A percentile compares a stretch with the other conserved stretches of the same genome.
These are phyloP conservation scores for Lamellibrachia columna DNA, from an alignment of 2,888 invertebrate genomes.

Conservation along the genomic window DNA sequence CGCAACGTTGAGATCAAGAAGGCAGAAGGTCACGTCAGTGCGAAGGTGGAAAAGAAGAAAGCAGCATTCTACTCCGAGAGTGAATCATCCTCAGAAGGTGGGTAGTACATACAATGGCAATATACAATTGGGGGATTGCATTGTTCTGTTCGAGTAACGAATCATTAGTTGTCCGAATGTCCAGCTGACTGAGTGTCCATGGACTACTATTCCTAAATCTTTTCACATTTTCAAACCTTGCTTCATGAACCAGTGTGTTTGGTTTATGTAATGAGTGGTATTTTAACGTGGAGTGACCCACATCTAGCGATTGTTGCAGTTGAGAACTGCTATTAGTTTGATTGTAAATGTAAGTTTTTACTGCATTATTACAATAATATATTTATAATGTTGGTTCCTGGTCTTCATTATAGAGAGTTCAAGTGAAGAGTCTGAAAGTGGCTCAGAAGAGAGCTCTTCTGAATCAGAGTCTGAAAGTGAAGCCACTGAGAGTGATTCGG, in stretches of 20 bases:
- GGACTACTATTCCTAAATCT: too few relatives aligned
- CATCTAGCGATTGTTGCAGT: background rate
- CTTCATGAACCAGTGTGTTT: background rate
- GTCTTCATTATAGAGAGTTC: background rate
- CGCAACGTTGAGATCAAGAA: conserved; percentile 66
- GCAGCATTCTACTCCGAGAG: conserved; percentile 75
- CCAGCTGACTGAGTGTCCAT: too few relatives aligned
- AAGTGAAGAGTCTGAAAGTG: conserved; percentile 28
- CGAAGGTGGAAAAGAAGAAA: conserved; percentile 64
- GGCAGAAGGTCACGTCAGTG: conserved; percentile 22
- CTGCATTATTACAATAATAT: background rate
- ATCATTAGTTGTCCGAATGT: too few relatives aligned
- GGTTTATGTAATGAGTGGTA: background rate
- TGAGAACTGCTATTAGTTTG: background rate
- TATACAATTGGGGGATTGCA: too few relatives aligned
- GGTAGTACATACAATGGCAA: background rate
- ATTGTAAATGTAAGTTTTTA: background rate
- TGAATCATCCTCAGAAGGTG: conserved; percentile 53
- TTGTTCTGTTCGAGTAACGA: too few relatives aligned
- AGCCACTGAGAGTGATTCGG: conserved; percentile 35
- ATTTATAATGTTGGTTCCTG: background rate
- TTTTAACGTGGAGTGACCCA: background rate
- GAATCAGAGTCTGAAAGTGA: conserved; percentile 31
- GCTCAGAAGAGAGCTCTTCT: conserved; percentile 18
- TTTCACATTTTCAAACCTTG: background rate